Base-by-base conservation (phyloP, 2,113 vertebrate genomes). In the Colinus virginianus region DNA sequence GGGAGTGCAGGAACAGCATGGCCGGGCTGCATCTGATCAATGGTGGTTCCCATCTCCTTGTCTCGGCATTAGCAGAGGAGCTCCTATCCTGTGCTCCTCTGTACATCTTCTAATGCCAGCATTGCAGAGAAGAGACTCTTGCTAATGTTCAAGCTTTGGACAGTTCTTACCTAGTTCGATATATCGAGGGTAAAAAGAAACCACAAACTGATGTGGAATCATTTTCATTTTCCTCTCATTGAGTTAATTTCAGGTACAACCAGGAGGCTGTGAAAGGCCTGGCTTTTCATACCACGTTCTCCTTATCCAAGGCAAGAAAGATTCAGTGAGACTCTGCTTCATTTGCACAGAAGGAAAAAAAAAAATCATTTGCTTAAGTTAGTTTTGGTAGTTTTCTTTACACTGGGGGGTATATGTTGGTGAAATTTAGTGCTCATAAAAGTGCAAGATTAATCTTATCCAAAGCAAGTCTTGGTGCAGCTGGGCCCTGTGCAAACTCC, bases 281-380 rank as follows among this genome's bases (percentile, higher is more conserved):
- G 96, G 96, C 93, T 90, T 20, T 7, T 38, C 68, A 49, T 40
- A 46, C 18, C 49, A 1, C 8, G 21, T 83, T 85, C 69, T 94
- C 70, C 69, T 87, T 63, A 79, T 66, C 70, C 69, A 46, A 63
- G 36, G 45, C 92, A 96, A 95, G 79, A 93, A 96, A 96, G 61
- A 90, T 84, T 79, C 88, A 90, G 63, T 93, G 95, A 96, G 74
- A 90, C 49, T 94, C 90, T 13, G 20, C 64, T 96, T 95, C 91
- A 90, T 93, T 96, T 94, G 78, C 88, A 49, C 64, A 76, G 80
- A 96, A 94, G 85, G 95, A 80, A 55, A 81, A 95, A 76, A 28
- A 28, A 95, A 80, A 51, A 77, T 70, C 95, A 62, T 71, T 96
- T 97, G 78, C 90, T 96, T 96, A 94, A 93, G 81, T 93, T 2